These are phyloP conservation scores for Druon quercuslanigerum DNA, from an alignment of 1,140 invertebrate species.

Conservation along the genomic window DNA sequence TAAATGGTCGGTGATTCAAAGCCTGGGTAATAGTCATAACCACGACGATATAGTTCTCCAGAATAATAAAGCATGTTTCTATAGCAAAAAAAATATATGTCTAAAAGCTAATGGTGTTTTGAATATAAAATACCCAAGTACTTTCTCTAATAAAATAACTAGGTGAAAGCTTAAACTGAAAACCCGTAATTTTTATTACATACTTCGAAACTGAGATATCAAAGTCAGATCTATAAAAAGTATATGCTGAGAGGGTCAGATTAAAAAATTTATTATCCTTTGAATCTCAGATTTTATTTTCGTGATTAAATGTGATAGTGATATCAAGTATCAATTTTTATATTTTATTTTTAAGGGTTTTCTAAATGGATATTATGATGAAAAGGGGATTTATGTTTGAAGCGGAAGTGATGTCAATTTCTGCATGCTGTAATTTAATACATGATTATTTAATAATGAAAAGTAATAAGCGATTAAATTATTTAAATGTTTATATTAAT, in stretches of 20 bases:
- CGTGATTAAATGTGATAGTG: neutral
- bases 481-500: no score
- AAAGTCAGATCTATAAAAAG: conserved; percentile 14
- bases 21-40: conserved; percentile 19
- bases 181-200: conserved; percentile 22
- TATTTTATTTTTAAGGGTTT: neutral
- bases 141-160: neutral
- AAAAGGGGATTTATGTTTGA: no score
- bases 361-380: no score
- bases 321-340: neutral
- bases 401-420: no score
- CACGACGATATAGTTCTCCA: neutral
- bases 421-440: no score
- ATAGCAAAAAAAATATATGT: conserved; percentile 4
- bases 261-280: conserved; percentile 5
- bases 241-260: neutral
- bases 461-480: no score
- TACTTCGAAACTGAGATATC: conserved; percentile 24
- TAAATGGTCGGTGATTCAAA: conserved; percentile 10
- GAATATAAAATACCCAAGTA: conserved; percentile 2
- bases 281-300: neutral
- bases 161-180: neutral
- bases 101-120: conserved; percentile 24
- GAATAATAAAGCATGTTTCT: conserved; percentile 19
- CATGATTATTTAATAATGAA: no score